These are phyloP conservation scores for Pseudomyrmex pallidus DNA, from an alignment of 1,140 invertebrate genomes.

Conservation along the genomic window DNA sequence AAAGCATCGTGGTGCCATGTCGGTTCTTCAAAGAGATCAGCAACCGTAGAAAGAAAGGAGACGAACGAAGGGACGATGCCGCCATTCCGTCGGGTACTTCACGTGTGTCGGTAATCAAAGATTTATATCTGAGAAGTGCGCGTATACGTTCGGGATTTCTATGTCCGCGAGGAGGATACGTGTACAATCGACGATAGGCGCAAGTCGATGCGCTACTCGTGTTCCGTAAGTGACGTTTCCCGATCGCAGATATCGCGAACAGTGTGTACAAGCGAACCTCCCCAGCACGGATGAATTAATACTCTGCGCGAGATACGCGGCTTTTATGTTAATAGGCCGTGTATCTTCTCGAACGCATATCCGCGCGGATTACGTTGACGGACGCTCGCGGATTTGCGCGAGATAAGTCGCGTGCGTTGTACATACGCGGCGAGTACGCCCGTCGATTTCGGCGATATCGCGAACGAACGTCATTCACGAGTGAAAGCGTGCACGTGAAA, in stretches of 20 bases:
- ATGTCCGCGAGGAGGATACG: conserved; percentile 19
- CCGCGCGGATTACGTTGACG: conserved; percentile 60
- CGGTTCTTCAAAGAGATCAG: conserved; percentile 60
- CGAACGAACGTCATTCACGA: not conserved
- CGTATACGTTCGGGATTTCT: conserved; percentile 5
- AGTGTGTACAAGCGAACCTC: conserved; percentile 51
- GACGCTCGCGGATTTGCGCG: conserved; percentile 56
- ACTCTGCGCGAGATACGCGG: conserved; percentile 55
- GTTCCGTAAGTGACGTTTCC: conserved; percentile 61
- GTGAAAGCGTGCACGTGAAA: not conserved
- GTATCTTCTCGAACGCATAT: conserved; percentile 32
- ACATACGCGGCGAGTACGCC: conserved; percentile 3
- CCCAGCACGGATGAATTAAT: conserved; percentile 66
- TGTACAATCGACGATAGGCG: conserved; percentile 65
- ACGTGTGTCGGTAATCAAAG: conserved; percentile 65
- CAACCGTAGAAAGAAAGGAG: not conserved
- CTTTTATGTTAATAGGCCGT: conserved; percentile 66
- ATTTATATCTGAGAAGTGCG: conserved; percentile 69
- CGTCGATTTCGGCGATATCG: conserved; percentile 55
- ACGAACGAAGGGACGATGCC: not conserved
- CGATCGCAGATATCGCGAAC: conserved; percentile 62
- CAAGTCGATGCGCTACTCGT: conserved; percentile 59
- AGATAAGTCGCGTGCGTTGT: conserved; percentile 62
- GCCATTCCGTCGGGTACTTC: conserved; percentile 29
- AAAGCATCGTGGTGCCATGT: conserved; percentile 47